Evolutionary conservation across 2,888 invertebrate species (phyloP).

Genomic region (Polia nebulosa): DNA sequence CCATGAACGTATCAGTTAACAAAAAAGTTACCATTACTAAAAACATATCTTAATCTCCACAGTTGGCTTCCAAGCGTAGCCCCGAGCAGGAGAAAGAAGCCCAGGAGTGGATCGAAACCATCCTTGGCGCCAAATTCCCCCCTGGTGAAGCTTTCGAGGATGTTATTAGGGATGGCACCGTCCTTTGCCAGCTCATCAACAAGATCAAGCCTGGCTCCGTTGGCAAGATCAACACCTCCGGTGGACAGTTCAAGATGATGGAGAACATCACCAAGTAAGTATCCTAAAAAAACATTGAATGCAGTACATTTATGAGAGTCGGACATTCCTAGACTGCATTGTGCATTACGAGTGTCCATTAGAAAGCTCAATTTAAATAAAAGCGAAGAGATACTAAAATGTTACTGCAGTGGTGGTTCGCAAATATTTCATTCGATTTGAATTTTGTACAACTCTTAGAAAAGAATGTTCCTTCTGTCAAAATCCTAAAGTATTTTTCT

Average conservation of each 20-base stretch:
- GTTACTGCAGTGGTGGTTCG: background rate
- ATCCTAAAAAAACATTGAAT: background rate
- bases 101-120: conserved; percentile 97
- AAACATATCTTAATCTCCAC: conserved; percentile 45
- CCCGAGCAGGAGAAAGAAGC: conserved; percentile 96
- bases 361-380: background rate
- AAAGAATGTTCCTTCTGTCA: background rate
- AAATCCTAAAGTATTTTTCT: conserved; percentile 12
- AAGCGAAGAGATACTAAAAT: background rate
- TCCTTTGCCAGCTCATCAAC: conserved; percentile 98
- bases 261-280: conserved; percentile 99
- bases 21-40: background rate
- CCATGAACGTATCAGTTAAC: background rate
- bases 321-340: background rate
- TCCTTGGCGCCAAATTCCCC: conserved; percentile 97
- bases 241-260: conserved; percentile 99
- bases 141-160: conserved; percentile 96
- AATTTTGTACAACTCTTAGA: too few relatives aligned
- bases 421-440: conserved; percentile 1
- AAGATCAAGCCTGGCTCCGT: conserved; percentile 97
- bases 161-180: conserved; percentile 97
- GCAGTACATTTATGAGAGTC: background rate
- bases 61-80: conserved; percentile 96
- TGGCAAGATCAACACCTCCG: conserved; percentile 97
- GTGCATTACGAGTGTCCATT: too few relatives aligned